Percentiles rank a stretch among this genome's conserved stretches.
phyloP scores from a whole-genome alignment of 2,113 vertebrate genomes.

The Xenopus laevis region DNA sequence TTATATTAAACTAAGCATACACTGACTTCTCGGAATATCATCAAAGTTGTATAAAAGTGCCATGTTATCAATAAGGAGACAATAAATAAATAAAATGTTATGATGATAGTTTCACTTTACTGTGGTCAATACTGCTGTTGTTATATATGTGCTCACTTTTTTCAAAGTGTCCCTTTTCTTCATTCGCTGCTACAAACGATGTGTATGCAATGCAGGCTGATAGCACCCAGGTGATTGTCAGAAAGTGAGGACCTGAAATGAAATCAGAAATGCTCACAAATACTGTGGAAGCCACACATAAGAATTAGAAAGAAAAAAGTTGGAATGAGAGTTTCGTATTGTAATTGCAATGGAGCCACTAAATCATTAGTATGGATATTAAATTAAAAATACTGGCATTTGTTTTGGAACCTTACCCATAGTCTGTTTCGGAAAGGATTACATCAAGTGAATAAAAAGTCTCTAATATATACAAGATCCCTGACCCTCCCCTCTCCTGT shows the following conservation, averaged over 20 bases:
- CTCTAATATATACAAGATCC: too few relatives aligned
- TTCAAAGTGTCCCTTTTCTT: not conserved
- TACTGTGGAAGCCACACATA: not conserved
- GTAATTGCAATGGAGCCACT: not conserved
- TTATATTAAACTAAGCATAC: too few relatives aligned
- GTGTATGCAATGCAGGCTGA: not conserved
- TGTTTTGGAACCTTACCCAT: conserved; percentile 28
- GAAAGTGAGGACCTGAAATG: not conserved
- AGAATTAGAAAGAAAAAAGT: not conserved
- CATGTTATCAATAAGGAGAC: too few relatives aligned
- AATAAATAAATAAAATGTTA: too few relatives aligned
- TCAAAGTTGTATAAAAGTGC: too few relatives aligned
- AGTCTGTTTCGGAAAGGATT: not conserved
- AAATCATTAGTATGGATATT: too few relatives aligned
- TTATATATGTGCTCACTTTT: conserved; percentile 8
- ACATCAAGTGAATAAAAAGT: too few relatives aligned
- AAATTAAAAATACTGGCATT: not conserved
- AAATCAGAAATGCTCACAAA: not conserved
- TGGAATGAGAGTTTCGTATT: not conserved
- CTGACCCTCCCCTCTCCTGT: too few relatives aligned
- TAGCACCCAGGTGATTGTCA: not conserved
- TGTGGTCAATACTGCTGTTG: too few relatives aligned
- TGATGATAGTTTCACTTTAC: too few relatives aligned
- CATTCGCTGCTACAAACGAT: not conserved
- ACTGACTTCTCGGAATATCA: too few relatives aligned